A percentile compares a stretch with the other conserved stretches of the same genome.
Conservation (phyloP, 2,888 invertebrate genomes). For the Apamea crenata region DNA sequence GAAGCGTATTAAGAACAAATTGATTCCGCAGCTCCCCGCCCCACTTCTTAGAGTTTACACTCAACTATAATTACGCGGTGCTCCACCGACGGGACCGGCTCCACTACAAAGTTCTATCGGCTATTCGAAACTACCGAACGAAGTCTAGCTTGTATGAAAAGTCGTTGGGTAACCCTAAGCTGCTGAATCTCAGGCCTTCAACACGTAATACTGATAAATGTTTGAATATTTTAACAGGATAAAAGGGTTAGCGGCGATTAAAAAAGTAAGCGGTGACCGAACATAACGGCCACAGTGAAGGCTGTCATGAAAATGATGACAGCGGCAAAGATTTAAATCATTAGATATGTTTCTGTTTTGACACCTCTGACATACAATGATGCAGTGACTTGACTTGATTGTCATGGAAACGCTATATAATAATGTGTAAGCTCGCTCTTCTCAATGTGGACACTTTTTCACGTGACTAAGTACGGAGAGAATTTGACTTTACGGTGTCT, state of each 20-base stretch:
- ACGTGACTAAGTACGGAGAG: no score
- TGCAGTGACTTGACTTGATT: not conserved
- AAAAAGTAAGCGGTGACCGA: constrained; percentile 27
- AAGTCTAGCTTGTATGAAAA: constrained; percentile 16
- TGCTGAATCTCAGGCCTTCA: constrained; percentile 12
- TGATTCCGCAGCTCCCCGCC: constrained; percentile 24
- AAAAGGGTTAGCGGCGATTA: constrained; percentile 42
- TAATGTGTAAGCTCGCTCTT: not conserved
- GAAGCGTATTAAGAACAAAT: constrained; percentile 45
- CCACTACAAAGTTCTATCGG: constrained; percentile 58
- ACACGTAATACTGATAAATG: constrained; percentile 18
- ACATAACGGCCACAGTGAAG: not conserved
- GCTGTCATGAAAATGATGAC: not conserved
- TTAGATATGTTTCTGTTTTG: not conserved
- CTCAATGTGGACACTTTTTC: no score
- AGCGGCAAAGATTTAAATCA: not conserved
- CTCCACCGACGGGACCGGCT: constrained; percentile 27
- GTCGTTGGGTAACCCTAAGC: constrained; percentile 20
- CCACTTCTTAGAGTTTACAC: constrained; percentile 43
- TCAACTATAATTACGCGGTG: constrained; percentile 56
- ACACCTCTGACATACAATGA: not conserved
- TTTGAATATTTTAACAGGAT: constrained; percentile 49
- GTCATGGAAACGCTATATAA: not conserved
- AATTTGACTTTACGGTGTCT: not conserved
- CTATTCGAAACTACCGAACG: constrained; percentile 45